A percentile compares a stretch with the other conserved stretches of the same genome.
Conservation (phyloP, 2,113 vertebrate genomes). For the Turdus rufiventris region DNA sequence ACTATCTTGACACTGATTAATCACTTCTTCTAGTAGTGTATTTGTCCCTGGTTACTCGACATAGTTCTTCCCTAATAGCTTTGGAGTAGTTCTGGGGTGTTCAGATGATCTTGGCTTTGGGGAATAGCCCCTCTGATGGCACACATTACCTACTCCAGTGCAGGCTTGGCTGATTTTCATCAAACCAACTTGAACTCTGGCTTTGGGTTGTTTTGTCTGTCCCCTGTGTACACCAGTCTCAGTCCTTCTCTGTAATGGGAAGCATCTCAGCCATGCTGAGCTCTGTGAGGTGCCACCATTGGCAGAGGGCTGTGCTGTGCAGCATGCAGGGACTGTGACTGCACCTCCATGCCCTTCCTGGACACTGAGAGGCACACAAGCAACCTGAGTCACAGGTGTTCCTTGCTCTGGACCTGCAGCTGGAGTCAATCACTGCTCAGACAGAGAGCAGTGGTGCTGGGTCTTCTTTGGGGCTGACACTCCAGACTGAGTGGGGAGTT, state of each 20-base stretch:
- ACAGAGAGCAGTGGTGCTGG: not conserved
- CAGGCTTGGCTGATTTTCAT: not conserved
- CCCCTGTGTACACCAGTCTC: not conserved
- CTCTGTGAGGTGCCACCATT: not conserved
- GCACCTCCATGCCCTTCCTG: not conserved
- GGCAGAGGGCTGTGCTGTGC: not conserved
- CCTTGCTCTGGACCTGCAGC: not conserved
- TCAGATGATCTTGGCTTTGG: conserved; percentile 9
- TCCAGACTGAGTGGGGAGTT: not conserved
- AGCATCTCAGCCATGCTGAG: not conserved
- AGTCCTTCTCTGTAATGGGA: not conserved
- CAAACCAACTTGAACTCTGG: not conserved
- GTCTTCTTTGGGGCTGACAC: not conserved
- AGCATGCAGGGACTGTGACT: not conserved
- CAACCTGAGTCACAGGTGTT: not conserved
- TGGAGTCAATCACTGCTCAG: not conserved
- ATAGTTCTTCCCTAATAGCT: conserved; percentile 63
- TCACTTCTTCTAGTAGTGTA: conserved; percentile 11
- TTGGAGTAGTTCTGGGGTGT: conserved; percentile 37
- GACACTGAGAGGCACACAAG: not conserved
- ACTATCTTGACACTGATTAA: conserved; percentile 60
- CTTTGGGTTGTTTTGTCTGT: not conserved
- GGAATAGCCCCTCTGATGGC: conserved; percentile 11
- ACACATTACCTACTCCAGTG: not conserved
- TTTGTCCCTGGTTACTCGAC: conserved; percentile 54